Base-by-base conservation (phyloP, 2,888 invertebrate genomes). In the Dinocampus coccinellae region DNA sequence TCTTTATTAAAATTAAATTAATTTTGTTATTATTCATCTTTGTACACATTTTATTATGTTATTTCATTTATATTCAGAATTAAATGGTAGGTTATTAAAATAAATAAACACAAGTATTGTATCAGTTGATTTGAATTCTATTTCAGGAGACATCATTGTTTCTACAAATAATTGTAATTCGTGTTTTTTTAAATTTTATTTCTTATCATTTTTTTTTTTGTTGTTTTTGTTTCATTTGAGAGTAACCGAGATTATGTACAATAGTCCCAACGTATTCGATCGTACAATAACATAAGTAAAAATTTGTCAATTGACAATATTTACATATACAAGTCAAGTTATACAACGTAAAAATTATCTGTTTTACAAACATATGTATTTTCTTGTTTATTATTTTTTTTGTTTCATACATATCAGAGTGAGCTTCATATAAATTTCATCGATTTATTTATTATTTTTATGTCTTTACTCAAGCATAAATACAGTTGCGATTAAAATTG, bases 111-210 rank as follows among this genome's bases (percentile, higher is more conserved):
- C 53, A 60, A 24, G 10, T 11, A 60, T 71, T 53, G 66, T 72
- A 72, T 72, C 73, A 80, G 79, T 83, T 82, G 81, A 82, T 82
- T 77, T 80, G 82, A 79, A 81, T 78, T 83, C 84, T 84, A 83
- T 84, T 84, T 83, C 79, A 78, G 81, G 83, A 84, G 83, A 84
- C 82, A 83, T 83, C 80, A 81, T 84, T 80, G 78, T 82, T 85
- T 84, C 84, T 85, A 85, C 85, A 85, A 39, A 79, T 84, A 83
- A 82, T 82, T 78, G 78, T 83, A 82, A 82, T 83, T 83, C 80
- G 73, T 81, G 79, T 79, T 78, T n/a, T n/a, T n/a, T n/a, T n/a
- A n/a, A n/a, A 74, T 70, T 77, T 79, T 75, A 73, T 72, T 69
- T 76, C 77, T 72, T 22, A 47, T 62, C 34, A 36, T 36, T 60